A percentile compares a stretch with the other conserved stretches of the same genome.
These are phyloP conservation scores for Otolemur crassicaudatus DNA, from an alignment of 2,797 vertebrate genomes.

Conservation along the genomic window DNA sequence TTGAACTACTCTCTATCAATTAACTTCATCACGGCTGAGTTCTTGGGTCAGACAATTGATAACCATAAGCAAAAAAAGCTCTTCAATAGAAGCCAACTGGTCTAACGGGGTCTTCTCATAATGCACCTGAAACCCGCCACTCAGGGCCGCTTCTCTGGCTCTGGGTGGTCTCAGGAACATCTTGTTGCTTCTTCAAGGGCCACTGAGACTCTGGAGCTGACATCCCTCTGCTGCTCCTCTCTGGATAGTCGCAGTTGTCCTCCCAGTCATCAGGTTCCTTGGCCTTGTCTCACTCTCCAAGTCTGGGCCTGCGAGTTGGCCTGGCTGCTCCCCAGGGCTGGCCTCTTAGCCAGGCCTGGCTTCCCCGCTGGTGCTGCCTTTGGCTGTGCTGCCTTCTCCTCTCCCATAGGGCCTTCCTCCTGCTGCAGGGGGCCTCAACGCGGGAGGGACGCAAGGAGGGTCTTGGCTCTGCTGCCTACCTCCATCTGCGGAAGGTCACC, in stretches of 20 bases:
- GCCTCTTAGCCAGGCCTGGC: slow-evolving; percentile 24
- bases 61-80: slow-evolving; percentile 81
- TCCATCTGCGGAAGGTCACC: slow-evolving; percentile 70
- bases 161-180: slow-evolving; percentile 72
- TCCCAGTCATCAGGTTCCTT: slow-evolving; percentile 79
- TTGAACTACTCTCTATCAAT: slow-evolving; percentile 69
- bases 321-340: slow-evolving; percentile 8
- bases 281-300: slow-evolving; percentile 65
- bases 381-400: slow-evolving; percentile 61
- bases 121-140: slow-evolving; percentile 73
- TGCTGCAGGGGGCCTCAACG: neutral
- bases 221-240: slow-evolving; percentile 65
- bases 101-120: slow-evolving; percentile 80
- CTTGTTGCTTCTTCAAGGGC: slow-evolving; percentile 80
- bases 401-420: slow-evolving; percentile 80
- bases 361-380: slow-evolving; percentile 34
- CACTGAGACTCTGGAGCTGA: slow-evolving; percentile 66
- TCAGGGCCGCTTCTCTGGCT: slow-evolving; percentile 54
- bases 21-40: slow-evolving; percentile 78
- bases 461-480: slow-evolving; percentile 75
- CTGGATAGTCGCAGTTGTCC: slow-evolving; percentile 70
- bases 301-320: neutral
- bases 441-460: neutral
- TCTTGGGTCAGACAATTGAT: slow-evolving; percentile 81
- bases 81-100: slow-evolving; percentile 72